Percentiles rank a stretch among this genome's conserved stretches.
Evolutionary conservation across 2,888 invertebrate species (phyloP).

Genomic region (Cataglyphis albicans): DNA sequence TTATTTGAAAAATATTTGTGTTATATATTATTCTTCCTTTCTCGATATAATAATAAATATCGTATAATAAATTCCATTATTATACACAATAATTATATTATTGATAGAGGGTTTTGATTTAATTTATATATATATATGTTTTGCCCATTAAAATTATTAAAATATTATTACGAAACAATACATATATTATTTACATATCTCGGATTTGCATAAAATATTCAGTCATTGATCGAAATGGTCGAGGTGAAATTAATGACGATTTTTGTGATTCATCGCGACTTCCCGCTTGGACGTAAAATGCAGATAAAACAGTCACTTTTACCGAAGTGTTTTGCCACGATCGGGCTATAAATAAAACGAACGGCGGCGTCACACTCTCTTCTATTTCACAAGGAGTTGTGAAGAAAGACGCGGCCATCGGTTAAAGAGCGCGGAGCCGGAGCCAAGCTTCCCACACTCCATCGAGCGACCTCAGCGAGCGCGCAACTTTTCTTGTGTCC

Average conservation of each 20-base stretch:
- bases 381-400: conserved; percentile 51
- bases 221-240: background rate
- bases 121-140: background rate
- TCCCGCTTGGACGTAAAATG: conserved; percentile 18
- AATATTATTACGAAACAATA: background rate
- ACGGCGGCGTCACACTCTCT: conserved; percentile 48
- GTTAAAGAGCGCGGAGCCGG: conserved; percentile 59
- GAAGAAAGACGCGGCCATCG: conserved; percentile 53
- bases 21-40: background rate
- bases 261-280: conserved; percentile 1
- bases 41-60: too few species aligned
- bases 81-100: background rate
- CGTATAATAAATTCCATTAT: background rate
- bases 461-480: conserved; percentile 69
- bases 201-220: background rate
- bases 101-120: background rate
- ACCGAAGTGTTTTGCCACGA: conserved; percentile 49
- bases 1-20: background rate
- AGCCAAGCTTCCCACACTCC: conserved; percentile 79
- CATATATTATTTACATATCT: background rate
- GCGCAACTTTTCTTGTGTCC: conserved; percentile 74
- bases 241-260: background rate
- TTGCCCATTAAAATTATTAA: background rate
- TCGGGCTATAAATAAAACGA: conserved; percentile 37
- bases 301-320: conserved; percentile 55